Conservation (phyloP, 2,797 vertebrate genomes). For the Bradypodion pumilum region DNA sequence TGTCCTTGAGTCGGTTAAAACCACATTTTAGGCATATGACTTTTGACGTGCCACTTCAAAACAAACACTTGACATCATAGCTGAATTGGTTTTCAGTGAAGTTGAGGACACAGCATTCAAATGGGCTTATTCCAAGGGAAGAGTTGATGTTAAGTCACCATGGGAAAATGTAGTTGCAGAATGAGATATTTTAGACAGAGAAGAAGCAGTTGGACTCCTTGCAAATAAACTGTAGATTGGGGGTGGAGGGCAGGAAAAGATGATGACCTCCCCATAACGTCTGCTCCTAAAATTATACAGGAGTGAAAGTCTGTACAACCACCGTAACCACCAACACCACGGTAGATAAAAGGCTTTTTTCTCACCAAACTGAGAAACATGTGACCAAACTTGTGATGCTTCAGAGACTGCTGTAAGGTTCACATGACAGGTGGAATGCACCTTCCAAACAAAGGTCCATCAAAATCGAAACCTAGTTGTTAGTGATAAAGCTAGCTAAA, state of each 20-base stretch:
- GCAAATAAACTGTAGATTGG: conserved; percentile 1
- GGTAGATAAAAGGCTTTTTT: neutral
- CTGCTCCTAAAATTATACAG: neutral
- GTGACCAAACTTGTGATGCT: neutral
- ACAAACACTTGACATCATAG: conserved; percentile 22
- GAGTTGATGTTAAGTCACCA: conserved; percentile 14
- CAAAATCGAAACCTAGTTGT: neutral
- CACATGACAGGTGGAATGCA: neutral
- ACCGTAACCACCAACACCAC: neutral
- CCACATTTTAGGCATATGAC: conserved; percentile 13
- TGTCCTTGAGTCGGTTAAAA: neutral
- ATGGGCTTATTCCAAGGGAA: conserved; percentile 35
- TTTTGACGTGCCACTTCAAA: neutral
- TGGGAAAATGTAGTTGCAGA: conserved; percentile 10
- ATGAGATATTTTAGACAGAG: neutral
- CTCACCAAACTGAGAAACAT: neutral
- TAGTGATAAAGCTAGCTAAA: neutral
- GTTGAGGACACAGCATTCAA: conserved; percentile 30
- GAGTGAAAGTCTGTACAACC: conserved; percentile 7
- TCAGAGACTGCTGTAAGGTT: neutral
- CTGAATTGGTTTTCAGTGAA: conserved; percentile 25
- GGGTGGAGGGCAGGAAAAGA: neutral
- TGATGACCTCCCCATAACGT: neutral
- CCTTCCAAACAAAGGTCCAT: neutral
- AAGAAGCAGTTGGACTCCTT: neutral